Base-by-base conservation (phyloP, 2,888 invertebrate species). In the Drosophila emarginata region DNA sequence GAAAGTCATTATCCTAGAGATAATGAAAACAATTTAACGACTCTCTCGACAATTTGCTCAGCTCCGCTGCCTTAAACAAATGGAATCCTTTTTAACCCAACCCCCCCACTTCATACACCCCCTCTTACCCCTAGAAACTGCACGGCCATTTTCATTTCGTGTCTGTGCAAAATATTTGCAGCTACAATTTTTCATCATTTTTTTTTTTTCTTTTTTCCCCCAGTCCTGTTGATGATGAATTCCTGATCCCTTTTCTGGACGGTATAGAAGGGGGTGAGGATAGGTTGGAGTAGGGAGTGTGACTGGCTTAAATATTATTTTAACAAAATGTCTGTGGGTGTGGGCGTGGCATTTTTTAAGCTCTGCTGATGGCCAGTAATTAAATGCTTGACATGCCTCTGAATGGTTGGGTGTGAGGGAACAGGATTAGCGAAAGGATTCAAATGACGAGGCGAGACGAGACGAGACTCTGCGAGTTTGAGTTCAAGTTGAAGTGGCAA, bases 1-100 rank as follows among this genome's bases (percentile, higher is more conserved):
- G 40, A 12, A 52, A 54, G 69, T 62, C 40, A 68, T 68, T 69
- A 69, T 58, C 68, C 58, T 62, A 37, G 57, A 80, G 85, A 85
- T 87, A 87, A 85, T 87, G 85, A 80, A 87, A 85, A 85, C 87
- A 85, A 87, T 87, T 85, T 85, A 85, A 85, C 85, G 80, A 85
- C 85, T 83, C 85, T 85, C 85, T 76, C 85, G 85, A 82, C 85
- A 79, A 78, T 85, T 76, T 69, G 57, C 57, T 23, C 68, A 57
- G 40, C 45, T 26, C 51, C 53, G 65, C 23, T 52, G 58, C 21
- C 32, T 28, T 14, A 57, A 23, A 58, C 58, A 36, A 54, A 61
- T 84, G 78, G 80, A 82, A 83, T 79, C 79, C 79, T 73, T 84
- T 81, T 84, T 72, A 65, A 62, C 81, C 73, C 70, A 67, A 51